These are phyloP conservation scores for Standfussiana lucernea DNA, from an alignment of 2,888 invertebrate genomes.

Conservation along the genomic window DNA sequence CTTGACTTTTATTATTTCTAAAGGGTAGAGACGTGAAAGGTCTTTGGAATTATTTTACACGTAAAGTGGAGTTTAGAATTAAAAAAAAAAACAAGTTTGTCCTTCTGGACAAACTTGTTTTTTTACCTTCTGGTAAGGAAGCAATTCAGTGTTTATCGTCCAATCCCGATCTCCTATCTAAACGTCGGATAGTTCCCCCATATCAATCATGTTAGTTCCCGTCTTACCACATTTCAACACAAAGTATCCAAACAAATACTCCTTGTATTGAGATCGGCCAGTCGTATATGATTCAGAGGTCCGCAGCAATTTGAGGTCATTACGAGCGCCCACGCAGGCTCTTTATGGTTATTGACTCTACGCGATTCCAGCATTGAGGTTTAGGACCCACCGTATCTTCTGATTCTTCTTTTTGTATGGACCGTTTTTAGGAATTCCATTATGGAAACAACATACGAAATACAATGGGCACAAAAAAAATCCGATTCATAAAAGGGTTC, in stretches of 20 bases:
- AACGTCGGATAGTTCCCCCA: background rate
- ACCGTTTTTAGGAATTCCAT: background rate
- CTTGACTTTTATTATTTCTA: slow-evolving; percentile 21
- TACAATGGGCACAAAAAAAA: background rate
- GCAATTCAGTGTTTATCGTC: background rate
- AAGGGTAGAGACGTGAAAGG: background rate
- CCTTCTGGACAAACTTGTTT: too few relatives aligned
- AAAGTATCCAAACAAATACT: slow-evolving; percentile 18
- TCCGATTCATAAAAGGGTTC: background rate
- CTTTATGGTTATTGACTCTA: slow-evolving; percentile 62
- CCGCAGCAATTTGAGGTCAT: slow-evolving; percentile 49
- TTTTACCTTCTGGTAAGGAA: too few relatives aligned
- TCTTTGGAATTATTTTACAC: slow-evolving; percentile 7
- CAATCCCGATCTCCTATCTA: background rate
- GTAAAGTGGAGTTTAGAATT: background rate
- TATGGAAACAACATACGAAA: background rate
- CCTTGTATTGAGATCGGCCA: slow-evolving; percentile 18
- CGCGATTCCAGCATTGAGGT: slow-evolving; percentile 27
- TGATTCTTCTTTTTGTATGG: background rate
- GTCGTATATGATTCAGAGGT: slow-evolving; percentile 58
- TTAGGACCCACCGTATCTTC: slow-evolving; percentile 10
- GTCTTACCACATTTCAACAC: background rate
- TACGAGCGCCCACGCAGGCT: slow-evolving; percentile 54
- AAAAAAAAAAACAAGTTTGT: background rate
- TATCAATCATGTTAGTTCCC: background rate